Conservation (phyloP, 2,113 vertebrate species). For the Pycnonotus jocosus region DNA sequence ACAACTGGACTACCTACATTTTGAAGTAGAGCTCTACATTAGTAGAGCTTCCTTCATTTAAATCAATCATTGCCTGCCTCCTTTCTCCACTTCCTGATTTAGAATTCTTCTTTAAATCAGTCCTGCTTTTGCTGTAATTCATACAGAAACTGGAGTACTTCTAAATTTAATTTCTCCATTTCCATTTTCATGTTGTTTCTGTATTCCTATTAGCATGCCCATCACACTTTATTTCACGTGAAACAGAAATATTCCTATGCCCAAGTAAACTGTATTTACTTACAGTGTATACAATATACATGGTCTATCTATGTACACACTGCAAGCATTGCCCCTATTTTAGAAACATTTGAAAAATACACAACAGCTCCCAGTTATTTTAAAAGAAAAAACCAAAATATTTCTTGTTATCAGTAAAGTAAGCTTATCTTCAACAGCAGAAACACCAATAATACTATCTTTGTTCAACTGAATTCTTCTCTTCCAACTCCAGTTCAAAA, state of each 20-base stretch:
- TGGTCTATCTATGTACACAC: fast-evolving
- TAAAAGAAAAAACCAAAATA: background rate
- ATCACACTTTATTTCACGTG: background rate
- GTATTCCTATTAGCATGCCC: background rate
- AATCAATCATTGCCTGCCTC: fast-evolving
- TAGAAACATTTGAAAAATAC: background rate
- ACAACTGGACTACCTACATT: background rate
- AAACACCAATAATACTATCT: background rate
- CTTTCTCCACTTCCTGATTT: too few species aligned
- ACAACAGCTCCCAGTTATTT: background rate
- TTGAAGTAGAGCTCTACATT: background rate
- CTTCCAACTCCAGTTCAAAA: background rate
- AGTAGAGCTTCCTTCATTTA: background rate
- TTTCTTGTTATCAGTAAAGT: background rate
- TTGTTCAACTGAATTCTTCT: background rate
- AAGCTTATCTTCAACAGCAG: background rate
- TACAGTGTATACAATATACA: background rate
- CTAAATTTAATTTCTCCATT: background rate
- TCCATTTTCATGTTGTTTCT: background rate
- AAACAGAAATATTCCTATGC: background rate
- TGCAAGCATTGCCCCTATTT: background rate
- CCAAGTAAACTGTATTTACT: background rate
- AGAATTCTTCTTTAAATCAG: background rate
- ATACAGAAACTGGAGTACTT: background rate
- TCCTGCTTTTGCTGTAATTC: background rate